Conservation (phyloP, 2,888 invertebrate genomes). For the Drosophila fulvimacula region DNA sequence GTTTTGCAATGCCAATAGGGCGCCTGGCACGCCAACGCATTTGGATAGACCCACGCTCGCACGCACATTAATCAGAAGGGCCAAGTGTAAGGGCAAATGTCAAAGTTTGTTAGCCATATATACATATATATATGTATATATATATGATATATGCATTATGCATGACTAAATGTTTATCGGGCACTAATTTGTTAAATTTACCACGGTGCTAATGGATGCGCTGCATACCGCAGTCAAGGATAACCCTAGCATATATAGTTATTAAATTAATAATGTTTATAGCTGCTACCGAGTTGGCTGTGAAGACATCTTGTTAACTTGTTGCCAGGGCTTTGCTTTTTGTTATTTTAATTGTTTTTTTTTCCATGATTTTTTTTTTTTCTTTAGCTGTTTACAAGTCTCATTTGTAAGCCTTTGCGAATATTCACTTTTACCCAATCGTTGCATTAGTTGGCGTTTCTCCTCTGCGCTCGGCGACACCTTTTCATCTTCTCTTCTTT, state of each 20-base stretch:
- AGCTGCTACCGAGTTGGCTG: not conserved
- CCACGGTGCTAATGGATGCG: constrained; percentile 59
- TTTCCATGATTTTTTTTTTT: constrained; percentile 1
- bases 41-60: constrained; percentile 35
- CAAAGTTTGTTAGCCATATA: constrained; percentile 31
- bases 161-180: constrained; percentile 30
- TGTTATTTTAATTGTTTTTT: constrained; percentile 23
- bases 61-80: constrained; percentile 16
- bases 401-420: constrained; percentile 26
- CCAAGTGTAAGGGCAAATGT: constrained; percentile 39
- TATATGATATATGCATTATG: constrained; percentile 10
- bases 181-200: constrained; percentile 44
- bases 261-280: constrained; percentile 5
- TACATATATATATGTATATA: too few species aligned
- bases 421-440: constrained; percentile 50
- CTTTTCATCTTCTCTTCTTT: constrained; percentile 38
- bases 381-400: constrained; percentile 19
- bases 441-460: constrained; percentile 57
- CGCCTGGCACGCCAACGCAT: constrained; percentile 63
- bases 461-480: constrained; percentile 12
- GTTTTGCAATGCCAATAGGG: constrained; percentile 77
- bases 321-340: constrained; percentile 12
- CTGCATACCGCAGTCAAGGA: constrained; percentile 68
- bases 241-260: constrained; percentile 18
- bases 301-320: constrained; percentile 20